phyloP scores from a whole-genome alignment of 2,888 invertebrate genomes.

The Polyommatus iphigenia region DNA sequence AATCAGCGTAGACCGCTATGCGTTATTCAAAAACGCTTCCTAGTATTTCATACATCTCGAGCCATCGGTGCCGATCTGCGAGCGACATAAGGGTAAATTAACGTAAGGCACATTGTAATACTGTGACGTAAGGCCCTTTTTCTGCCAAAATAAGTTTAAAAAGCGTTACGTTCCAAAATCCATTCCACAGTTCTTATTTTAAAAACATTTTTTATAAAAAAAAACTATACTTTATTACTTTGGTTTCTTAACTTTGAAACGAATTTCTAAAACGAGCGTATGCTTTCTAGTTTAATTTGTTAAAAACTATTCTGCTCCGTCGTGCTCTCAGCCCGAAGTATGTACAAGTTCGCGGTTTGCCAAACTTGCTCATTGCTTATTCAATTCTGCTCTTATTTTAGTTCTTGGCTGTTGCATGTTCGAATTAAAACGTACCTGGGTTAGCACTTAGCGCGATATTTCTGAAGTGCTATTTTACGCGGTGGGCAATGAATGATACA shows the following conservation, averaged over 20 bases:
- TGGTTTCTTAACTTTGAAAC: neutral
- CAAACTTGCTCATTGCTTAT: constrained; percentile 14
- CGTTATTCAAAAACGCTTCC: no score
- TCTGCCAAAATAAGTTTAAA: no score
- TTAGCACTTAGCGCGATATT: neutral
- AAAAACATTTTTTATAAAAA: no score
- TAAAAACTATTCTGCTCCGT: constrained; percentile 20
- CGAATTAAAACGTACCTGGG: neutral
- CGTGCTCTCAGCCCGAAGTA: constrained; percentile 8
- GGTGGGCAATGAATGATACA: neutral
- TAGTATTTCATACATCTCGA: no score
- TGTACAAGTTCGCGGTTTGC: constrained; percentile 20
- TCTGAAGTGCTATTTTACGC: neutral
- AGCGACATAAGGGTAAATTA: no score
- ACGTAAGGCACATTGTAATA: no score
- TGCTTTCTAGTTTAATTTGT: constrained; percentile 31
- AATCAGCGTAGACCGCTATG: no score
- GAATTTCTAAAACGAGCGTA: constrained; percentile 3
- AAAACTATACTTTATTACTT: neutral
- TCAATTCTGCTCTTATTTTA: constrained; percentile 1
- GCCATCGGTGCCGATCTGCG: no score
- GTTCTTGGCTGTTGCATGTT: neutral
- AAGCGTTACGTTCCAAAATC: no score
- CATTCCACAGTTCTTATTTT: no score
- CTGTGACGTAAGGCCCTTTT: no score